phyloP scores from a whole-genome alignment of 2,113 vertebrate species.

The Podarcis raffonei region DNA sequence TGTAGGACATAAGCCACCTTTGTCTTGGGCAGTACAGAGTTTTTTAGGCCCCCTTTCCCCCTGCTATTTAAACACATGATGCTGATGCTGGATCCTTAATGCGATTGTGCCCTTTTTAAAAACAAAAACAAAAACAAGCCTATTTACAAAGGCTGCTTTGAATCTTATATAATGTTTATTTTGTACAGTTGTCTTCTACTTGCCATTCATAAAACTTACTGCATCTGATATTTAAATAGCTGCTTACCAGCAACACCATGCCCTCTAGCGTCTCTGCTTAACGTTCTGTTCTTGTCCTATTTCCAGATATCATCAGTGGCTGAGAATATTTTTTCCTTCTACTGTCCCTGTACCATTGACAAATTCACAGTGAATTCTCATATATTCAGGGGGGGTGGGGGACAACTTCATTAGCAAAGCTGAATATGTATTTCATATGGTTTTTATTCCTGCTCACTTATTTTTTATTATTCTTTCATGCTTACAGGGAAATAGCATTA shows the following conservation, averaged over 20 bases:
- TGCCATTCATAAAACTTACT: constrained; percentile 69
- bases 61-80: neutral
- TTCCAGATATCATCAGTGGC: constrained; percentile 61
- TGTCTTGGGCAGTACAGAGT: neutral
- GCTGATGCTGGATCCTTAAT: neutral
- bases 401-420: constrained; percentile 30
- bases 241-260: constrained; percentile 58
- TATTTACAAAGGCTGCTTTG: constrained; percentile 27
- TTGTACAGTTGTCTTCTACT: constrained; percentile 50
- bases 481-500: constrained; percentile 5
- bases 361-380: constrained; percentile 36
- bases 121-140: neutral
- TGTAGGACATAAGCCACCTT: neutral
- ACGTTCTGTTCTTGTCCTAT: constrained; percentile 61
- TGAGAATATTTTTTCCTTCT: neutral
- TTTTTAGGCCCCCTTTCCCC: neutral
- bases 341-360: constrained; percentile 36
- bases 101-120: neutral
- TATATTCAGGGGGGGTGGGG: neutral
- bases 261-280: constrained; percentile 65
- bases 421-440: neutral
- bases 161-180: constrained; percentile 57
- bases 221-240: constrained; percentile 57
- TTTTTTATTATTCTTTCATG: neutral
- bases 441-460: constrained; percentile 5